Evolutionary conservation across 2,888 invertebrate genomes (phyloP).

Genomic region (Latrodectus hesperus): DNA sequence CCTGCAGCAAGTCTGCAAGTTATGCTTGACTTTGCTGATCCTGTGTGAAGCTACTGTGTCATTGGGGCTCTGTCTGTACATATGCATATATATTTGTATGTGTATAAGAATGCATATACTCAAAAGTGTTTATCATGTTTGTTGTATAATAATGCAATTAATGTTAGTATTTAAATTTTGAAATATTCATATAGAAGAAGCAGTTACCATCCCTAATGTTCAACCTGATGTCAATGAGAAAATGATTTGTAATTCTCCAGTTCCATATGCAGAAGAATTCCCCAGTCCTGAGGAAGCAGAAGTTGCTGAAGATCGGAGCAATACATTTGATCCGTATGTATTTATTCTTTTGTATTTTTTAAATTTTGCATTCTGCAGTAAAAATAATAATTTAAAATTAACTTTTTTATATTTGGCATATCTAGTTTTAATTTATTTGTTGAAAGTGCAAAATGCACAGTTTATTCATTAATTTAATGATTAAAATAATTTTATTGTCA

Average conservation of each 20-base stretch:
- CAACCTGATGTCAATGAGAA: constrained; percentile 23
- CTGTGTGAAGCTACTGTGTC: no score
- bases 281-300: constrained; percentile 72
- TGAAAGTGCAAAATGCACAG: no score
- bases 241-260: constrained; percentile 19
- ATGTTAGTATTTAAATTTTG: not conserved
- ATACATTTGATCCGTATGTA: constrained; percentile 83
- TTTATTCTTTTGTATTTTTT: not conserved
- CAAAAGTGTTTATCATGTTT: not conserved
- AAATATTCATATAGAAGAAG: not conserved
- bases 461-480: no score
- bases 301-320: constrained; percentile 80
- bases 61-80: not conserved
- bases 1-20: no score
- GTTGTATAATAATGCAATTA: not conserved
- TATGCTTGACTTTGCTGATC: no score
- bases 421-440: no score
- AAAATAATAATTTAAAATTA: no score
- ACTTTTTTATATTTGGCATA: no score
- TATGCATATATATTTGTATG: not conserved
- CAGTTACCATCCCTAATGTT: constrained; percentile 21
- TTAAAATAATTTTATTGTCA: no score
- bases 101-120: not conserved
- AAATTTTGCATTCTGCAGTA: not conserved
- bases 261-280: constrained; percentile 68